Base-by-base conservation (phyloP, 2,888 invertebrate genomes). In the Timandra comae region DNA sequence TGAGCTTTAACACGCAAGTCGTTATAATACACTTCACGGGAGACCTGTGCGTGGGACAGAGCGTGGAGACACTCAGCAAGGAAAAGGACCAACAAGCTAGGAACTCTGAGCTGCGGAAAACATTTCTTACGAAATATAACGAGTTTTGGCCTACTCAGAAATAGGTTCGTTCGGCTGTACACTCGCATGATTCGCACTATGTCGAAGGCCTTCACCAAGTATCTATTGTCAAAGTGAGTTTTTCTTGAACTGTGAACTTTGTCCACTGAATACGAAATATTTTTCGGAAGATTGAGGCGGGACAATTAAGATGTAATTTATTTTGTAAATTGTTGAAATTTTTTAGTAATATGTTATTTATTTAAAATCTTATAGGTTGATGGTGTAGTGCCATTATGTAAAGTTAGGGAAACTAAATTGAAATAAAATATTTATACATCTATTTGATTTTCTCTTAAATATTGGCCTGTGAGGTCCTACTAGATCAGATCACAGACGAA, bases 21-120 rank as follows among this genome's bases (percentile, higher is more conserved):
- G 79, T 88, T 38, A 89, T 90, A 19, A 87, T 90, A 21, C 89
- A 90, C 59, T 90, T 89, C 54, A 87, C 87, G n/a, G 88, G 88
- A 0, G 88, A 89, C 49, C 64, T 80, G 10, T 84, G 79, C 57
- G 71, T 87, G 6, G 80, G 82, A 0, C 85, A 87, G 38, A 86
- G 87, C 42, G 88, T 87, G 12, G 90, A 90, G 56, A 88, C 89
- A 0, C 69, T 90, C 7, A 89, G 89, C 67, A 89, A 89, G 56
- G 90, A 90, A 54, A 78, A 87, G 24, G 90, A 90, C 45, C 90
- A 90, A 45, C 90, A 90, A 54, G 87, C 88, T 2, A 76, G 90
- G 32, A 90, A 90, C 61, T 88, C 88, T 25, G 88, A 88, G 69
- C 81, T 90, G 53, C 74, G 89, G 46, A 87, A 87, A 66, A 88